These are phyloP conservation scores for Xestia ashworthii DNA, from an alignment of 2,888 invertebrate genomes.

Conservation along the genomic window DNA sequence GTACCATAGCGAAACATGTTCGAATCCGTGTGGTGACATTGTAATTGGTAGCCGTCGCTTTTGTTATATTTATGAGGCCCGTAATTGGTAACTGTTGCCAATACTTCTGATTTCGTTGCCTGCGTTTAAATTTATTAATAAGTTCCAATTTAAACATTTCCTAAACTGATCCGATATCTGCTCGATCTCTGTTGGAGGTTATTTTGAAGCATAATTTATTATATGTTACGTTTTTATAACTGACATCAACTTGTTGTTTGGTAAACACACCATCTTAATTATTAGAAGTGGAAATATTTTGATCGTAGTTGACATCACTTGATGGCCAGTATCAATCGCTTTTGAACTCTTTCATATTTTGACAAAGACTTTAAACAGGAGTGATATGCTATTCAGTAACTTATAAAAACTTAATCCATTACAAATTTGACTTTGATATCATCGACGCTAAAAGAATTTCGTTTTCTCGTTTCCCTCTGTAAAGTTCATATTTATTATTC, in stretches of 20 bases:
- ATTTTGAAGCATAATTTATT: conserved; percentile 17
- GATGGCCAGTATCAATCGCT: not conserved
- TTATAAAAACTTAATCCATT: no score
- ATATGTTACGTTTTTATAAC: conserved; percentile 3
- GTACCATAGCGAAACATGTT: conserved; percentile 50
- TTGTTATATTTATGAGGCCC: conserved; percentile 60
- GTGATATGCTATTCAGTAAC: not conserved
- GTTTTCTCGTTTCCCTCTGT: not conserved
- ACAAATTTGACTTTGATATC: not conserved
- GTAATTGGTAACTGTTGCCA: conserved; percentile 54
- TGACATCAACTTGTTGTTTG: conserved; percentile 1
- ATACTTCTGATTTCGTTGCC: conserved; percentile 50
- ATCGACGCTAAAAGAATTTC: not conserved
- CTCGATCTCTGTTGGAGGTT: not conserved
- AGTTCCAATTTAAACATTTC: conserved; percentile 37
- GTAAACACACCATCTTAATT: conserved; percentile 8
- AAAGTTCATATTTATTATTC: not conserved
- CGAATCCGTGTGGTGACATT: conserved; percentile 62
- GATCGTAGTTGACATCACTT: not conserved
- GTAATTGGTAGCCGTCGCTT: conserved; percentile 64
- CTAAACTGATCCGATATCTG: conserved; percentile 12
- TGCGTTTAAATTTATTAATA: conserved; percentile 42
- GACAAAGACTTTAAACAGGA: not conserved
- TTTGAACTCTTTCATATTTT: not conserved
- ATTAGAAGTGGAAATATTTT: not conserved